Evolutionary conservation across 2,113 vertebrate genomes (phyloP), one percentile per base, ranked within the genome.

Genomic region (Vulpes ferrilata): DNA sequence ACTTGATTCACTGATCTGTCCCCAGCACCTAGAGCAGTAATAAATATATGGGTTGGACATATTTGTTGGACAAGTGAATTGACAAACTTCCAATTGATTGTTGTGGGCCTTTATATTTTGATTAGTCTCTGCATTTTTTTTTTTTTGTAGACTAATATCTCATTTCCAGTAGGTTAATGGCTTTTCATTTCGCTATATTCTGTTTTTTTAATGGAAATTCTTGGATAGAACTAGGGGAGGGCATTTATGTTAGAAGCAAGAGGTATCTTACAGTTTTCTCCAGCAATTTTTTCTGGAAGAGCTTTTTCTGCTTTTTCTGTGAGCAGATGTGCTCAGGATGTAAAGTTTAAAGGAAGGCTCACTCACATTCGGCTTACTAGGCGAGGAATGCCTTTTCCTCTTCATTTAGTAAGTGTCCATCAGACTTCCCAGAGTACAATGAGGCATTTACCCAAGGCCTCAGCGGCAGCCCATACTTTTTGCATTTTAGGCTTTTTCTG

Each of bases 401-500:
- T 89, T 88, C 90, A 90, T 98, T 98, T 98, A 97, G 84, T 96
- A 94, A 60, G 65, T 92, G 96, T 98, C 98, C 97, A 96, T 98
- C 97, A 98, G 95, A 96, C 94, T 97, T 92, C 91, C 62, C 76
- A 69, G 84, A 98, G 96, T 74, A 97, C 97, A 98, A 95, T 97
- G 94, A 95, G 65, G 97, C 96, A 95, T 98, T 98, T 98, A 97
- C 93, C 97, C 76, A 48, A 86, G 83, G n/a, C 96, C 92, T 93
- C 51, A 0, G 65, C 15, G 8, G 90, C 95, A 97, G 97, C 94
- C 65, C 59, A 22, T 96, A 95, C 81, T 96, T 97, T 86, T 78
- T 98, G 78, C 92, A 96, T 96, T 97, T 96, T 97, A 96, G 97
- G 94, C 94, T 97, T 97, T 98, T 98, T 96, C 94, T 97, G 95